A percentile compares a stretch with the other conserved stretches of the same genome.
Evolutionary conservation across 2,888 invertebrate species (phyloP).

Genomic region (Nowickia ferox): DNA sequence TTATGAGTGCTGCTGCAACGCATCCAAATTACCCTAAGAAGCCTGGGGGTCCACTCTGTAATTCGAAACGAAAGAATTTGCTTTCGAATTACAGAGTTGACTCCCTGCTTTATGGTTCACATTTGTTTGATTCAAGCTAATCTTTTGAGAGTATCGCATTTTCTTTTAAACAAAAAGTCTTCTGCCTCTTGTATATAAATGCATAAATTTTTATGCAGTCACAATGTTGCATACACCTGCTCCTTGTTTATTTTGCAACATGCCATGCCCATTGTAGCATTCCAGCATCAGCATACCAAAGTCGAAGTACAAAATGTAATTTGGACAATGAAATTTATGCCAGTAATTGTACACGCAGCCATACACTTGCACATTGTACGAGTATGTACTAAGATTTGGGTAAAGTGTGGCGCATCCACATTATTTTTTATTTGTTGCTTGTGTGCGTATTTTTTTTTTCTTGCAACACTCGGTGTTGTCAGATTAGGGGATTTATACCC

Average conservation of each 20-base stretch:
- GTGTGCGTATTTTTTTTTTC: neutral
- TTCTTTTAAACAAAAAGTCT: too few species aligned
- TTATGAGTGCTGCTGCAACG: neutral
- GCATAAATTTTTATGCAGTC: neutral
- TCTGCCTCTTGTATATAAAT: too few species aligned
- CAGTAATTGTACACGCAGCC: neutral
- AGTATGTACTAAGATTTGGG: slow-evolving; percentile 12
- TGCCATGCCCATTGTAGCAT: slow-evolving; percentile 12
- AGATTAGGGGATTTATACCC: too few species aligned
- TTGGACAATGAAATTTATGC: slow-evolving; percentile 48
- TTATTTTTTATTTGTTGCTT: neutral
- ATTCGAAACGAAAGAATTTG: too few species aligned
- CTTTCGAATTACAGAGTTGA: too few species aligned
- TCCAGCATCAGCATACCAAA: slow-evolving; percentile 24
- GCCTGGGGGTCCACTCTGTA: too few species aligned
- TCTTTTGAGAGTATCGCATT: too few species aligned
- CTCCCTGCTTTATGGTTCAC: too few species aligned
- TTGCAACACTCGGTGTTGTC: too few species aligned
- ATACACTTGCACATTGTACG: neutral
- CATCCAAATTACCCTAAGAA: neutral
- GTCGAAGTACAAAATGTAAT: slow-evolving; percentile 38
- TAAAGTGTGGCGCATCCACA: slow-evolving; percentile 38
- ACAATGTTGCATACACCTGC: neutral
- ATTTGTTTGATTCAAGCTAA: too few species aligned
- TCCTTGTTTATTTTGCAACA: neutral